Evolutionary conservation across 2,797 vertebrate genomes (phyloP).

Genomic region (Diceros bicornis): DNA sequence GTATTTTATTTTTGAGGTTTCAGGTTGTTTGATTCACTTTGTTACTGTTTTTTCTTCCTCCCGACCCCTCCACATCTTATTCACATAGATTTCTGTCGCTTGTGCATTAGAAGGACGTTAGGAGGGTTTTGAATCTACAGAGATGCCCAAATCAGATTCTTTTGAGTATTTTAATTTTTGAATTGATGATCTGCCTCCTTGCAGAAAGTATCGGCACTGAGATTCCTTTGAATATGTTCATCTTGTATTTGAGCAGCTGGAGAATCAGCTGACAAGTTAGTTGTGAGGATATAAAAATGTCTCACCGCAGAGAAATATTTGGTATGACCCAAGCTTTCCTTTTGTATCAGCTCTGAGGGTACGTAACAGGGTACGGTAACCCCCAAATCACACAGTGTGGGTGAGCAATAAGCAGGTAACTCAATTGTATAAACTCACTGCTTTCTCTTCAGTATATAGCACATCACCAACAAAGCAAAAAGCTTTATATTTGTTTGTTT

Average conservation of each 20-base stretch:
- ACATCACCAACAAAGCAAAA: not conserved
- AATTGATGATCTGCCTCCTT: slow-evolving; percentile 24
- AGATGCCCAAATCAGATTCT: slow-evolving; percentile 44
- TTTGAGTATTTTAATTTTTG: slow-evolving; percentile 55
- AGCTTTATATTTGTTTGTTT: not conserved
- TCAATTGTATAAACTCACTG: not conserved
- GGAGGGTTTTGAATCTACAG: not conserved
- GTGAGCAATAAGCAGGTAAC: not conserved
- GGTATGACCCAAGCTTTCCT: not conserved
- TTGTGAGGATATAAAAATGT: slow-evolving; percentile 56
- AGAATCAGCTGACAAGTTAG: slow-evolving; percentile 55
- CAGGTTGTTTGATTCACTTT: slow-evolving; percentile 27
- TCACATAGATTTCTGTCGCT: not conserved
- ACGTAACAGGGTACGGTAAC: not conserved
- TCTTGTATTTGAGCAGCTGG: slow-evolving; percentile 46
- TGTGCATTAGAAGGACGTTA: not conserved
- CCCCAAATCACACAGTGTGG: not conserved
- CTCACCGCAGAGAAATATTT: slow-evolving; percentile 1
- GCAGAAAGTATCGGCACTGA: slow-evolving; percentile 33
- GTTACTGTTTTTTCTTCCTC: not conserved
- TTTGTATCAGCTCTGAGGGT: not conserved
- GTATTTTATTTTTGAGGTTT: slow-evolving; percentile 39
- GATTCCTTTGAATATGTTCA: slow-evolving; percentile 46
- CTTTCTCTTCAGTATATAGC: not conserved
- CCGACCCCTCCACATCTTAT: not conserved